Base-by-base conservation (phyloP, 2,797 vertebrate genomes). In the Halcyon chelicuti region DNA sequence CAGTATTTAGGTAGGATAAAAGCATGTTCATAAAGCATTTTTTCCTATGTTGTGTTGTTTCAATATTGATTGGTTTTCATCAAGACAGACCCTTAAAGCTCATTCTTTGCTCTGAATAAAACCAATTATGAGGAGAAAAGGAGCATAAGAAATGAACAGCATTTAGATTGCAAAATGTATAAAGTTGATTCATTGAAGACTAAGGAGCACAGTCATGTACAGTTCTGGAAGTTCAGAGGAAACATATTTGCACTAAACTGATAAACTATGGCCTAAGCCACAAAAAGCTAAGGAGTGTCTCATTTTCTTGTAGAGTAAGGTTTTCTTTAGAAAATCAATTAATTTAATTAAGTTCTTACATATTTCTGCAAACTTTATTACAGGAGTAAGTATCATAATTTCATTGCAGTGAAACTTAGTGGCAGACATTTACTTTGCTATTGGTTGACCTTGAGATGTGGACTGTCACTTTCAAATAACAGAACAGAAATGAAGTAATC, bases 71-170 rank as follows among this genome's bases (percentile, higher is more conserved):
- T 88, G 11, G 3, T 90, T 92, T 88, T 46, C 29, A 33, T 67
- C 23, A 71, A 63, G 49, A 71, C 8, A 73, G 14, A 44, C 2
- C 2, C 35, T 79, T 63, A 35, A 62, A 74, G 3, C 5, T 67
- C 6, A 31, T 77, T 83, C 31, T 88, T 88, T 90, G 16, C 17
- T 90, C 35, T 88, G 13, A 77, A 47, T 57, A 81, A 88, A 88
- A 31, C 11, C 3, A 0, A 46, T 7, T 8, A 54, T 23, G 8
- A 0, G 40, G 70, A 19, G 3, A 0, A 46, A 73, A 19, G 3
- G 3, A 70, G 4, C 16, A 46, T 22, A 73, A 42, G 29, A 67
- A 90, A 62, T 35, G 3, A 86, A 55, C 2, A 79, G 10, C 17
- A 28, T 58, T 79, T 73, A 42, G 23, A 76, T 70, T 42, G 23